Base-by-base conservation (phyloP, 2,797 vertebrate species). In the Hozukius guyotensis region DNA sequence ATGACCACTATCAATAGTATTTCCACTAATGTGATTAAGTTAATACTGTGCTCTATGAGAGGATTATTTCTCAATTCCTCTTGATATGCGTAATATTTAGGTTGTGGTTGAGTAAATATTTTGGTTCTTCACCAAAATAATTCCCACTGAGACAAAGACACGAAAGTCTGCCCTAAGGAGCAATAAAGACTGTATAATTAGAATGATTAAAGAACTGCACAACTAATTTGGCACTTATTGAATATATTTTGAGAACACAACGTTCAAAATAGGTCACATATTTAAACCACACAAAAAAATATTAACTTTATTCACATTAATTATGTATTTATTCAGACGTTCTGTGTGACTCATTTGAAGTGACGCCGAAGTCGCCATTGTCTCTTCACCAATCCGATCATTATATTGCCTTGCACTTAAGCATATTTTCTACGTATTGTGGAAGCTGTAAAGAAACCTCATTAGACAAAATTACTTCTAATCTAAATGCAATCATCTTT, bases 171-270 rank as follows among this genome's bases (percentile, higher is more conserved):
- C 94, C 94, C 91, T 91, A 87, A 92, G 95, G 95, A 93, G 90
- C 87, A 94, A 93, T 94, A 91, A 91, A 93, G 89, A 92, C 95
- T 95, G 95, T 94, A 94, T 95, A 95, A 96, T 96, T 96, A 95
- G 94, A 95, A 93, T 92, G 93, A 96, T 95, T 95, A 95, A 92
- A 93, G 89, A 93, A 92, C 89, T 90, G 91, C 91, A 93, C 93
- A 93, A 93, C 92, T 94, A 83, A 94, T 95, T 95, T 95, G 92
- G 93, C 94, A 94, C 88, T 84, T 89, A 90, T 90, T 95, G 93
- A 95, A 95, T 95, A 82, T 94, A 91, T 94, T 93, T 92, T 84
- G 75, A 90, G 91, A 93, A 94, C 93, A 92, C 92, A 93, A 87
- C 90, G 68, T 94, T 91, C 86, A 93, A 95, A 95, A 95, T 95